These are phyloP conservation scores for Camarhynchus parvulus DNA, from an alignment of 2,113 vertebrate genomes.

Conservation along the genomic window DNA sequence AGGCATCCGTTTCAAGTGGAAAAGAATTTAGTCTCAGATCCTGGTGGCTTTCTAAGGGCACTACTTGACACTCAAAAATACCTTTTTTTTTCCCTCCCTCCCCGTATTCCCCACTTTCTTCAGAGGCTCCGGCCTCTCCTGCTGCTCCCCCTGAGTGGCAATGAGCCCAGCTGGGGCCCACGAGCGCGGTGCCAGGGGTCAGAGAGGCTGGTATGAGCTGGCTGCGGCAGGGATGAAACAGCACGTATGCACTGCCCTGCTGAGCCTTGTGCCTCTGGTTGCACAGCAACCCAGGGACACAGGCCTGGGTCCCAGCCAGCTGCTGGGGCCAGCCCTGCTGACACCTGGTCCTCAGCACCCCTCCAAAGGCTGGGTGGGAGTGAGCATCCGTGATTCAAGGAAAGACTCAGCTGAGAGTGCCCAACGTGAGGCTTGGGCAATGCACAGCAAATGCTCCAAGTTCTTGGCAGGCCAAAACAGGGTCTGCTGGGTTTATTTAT, in stretches of 20 bases:
- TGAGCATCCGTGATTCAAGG: neutral
- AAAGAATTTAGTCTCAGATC: neutral
- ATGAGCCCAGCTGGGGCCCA: neutral
- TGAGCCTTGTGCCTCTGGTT: neutral
- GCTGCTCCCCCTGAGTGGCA: accelerated
- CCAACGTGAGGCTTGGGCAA: neutral
- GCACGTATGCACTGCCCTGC: neutral
- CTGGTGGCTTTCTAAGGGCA: neutral
- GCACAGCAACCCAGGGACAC: conserved; percentile 37
- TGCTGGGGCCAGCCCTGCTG: neutral
- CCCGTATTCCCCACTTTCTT: neutral
- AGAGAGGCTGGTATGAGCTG: neutral
- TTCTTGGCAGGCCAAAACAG: conserved; percentile 61
- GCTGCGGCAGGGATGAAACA: neutral
- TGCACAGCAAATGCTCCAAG: conserved; percentile 18
- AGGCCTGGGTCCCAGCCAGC: neutral
- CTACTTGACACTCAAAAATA: neutral
- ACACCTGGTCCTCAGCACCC: neutral
- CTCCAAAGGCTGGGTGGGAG: neutral
- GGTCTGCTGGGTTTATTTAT: conserved; percentile 35
- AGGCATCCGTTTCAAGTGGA: neutral
- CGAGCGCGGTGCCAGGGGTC: neutral
- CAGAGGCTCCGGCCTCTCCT: neutral
- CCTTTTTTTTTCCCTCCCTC: neutral
- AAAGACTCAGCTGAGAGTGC: neutral